These are phyloP conservation scores for Burhinus bistriatus DNA, from an alignment of 2,113 vertebrate genomes.

Conservation along the genomic window DNA sequence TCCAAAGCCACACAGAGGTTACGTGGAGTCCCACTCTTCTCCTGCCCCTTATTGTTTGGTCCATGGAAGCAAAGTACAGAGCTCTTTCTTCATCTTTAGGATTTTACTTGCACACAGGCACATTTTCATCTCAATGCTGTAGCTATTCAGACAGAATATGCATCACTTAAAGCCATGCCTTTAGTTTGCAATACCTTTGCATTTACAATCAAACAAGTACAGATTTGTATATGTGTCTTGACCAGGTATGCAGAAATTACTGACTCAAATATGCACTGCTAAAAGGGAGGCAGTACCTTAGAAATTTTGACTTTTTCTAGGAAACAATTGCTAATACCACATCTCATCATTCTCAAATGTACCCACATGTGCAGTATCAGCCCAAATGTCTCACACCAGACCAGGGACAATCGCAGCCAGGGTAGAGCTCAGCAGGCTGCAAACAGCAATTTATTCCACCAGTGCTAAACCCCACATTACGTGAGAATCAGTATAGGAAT, in stretches of 20 bases:
- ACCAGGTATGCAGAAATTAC: not conserved
- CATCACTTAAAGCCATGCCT: not conserved
- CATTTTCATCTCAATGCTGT: not conserved
- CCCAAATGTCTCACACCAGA: not conserved
- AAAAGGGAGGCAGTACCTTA: not conserved
- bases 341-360: not conserved
- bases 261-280: not conserved
- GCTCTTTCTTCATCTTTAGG: not conserved
- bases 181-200: not conserved
- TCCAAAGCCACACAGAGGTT: not conserved
- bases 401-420: not conserved
- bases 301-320: not conserved
- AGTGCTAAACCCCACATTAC: not conserved
- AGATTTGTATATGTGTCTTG: not conserved
- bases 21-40: not conserved
- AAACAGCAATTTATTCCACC: not conserved
- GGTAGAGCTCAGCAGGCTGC: not conserved
- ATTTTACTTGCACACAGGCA: not conserved
- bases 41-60: not conserved
- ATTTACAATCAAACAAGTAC: not conserved
- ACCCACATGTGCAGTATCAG: not conserved
- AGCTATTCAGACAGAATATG: not conserved
- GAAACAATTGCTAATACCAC: not conserved
- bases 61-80: not conserved
- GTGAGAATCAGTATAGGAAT: not conserved